Conservation (phyloP, 2,888 invertebrate genomes). For the Tetrapedia diversipes region DNA sequence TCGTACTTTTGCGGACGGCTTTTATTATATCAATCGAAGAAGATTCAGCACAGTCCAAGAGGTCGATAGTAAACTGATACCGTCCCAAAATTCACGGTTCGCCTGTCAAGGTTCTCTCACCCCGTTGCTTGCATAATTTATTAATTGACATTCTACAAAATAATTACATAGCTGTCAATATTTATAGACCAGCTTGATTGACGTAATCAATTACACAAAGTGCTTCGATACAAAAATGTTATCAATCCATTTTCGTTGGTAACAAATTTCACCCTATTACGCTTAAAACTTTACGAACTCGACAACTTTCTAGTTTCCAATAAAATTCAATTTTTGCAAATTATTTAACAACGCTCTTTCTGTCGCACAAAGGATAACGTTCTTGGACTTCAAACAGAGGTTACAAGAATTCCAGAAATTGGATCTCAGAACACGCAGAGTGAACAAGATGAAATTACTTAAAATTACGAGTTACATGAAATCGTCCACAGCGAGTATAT, state of each 20-base stretch:
- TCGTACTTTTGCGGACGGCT: slow-evolving; percentile 19
- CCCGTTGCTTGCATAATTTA: slow-evolving; percentile 45
- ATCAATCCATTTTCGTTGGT: neutral
- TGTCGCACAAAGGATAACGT: neutral
- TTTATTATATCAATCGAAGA: slow-evolving; percentile 19
- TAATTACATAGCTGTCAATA: slow-evolving; percentile 34
- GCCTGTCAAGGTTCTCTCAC: slow-evolving; percentile 41
- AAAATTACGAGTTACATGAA: too few species aligned
- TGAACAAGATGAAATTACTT: too few species aligned
- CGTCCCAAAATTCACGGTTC: slow-evolving; percentile 54
- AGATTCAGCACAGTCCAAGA: neutral
- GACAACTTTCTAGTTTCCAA: neutral
- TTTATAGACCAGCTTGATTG: slow-evolving; percentile 23
- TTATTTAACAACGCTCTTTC: neutral
- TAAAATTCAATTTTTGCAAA: neutral
- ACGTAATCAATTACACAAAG: neutral
- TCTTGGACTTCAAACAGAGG: too few species aligned
- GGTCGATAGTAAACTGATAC: slow-evolving; percentile 20
- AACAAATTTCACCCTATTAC: slow-evolving; percentile 10
- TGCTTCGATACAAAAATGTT: neutral
- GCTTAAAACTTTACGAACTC: too few species aligned
- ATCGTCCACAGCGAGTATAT: too few species aligned
- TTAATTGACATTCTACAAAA: slow-evolving; percentile 42
- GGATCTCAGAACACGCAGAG: too few species aligned
- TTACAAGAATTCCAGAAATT: too few species aligned